Percentiles rank a stretch among this genome's conserved stretches.
Evolutionary conservation across 2,113 vertebrate species (phyloP).

Genomic region (Tinamus guttatus): DNA sequence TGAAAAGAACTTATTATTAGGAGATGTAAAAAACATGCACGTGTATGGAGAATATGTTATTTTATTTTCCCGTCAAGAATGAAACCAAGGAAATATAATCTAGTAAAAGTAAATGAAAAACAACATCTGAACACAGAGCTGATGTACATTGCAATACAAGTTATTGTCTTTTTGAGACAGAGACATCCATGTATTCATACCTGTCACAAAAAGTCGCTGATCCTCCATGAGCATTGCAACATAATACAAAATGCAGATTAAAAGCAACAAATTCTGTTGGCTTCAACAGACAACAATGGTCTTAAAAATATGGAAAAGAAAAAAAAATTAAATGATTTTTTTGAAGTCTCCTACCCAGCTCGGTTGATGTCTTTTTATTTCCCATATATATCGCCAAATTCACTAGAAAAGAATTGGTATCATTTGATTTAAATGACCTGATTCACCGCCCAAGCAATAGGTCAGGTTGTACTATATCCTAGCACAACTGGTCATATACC

Average conservation of each 20-base stretch:
- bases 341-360: not conserved
- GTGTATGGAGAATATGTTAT: not conserved
- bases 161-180: not conserved
- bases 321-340: not conserved
- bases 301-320: not conserved
- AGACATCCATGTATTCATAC: not conserved
- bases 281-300: not conserved
- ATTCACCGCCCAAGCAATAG: not conserved
- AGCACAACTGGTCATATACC: too few relatives aligned
- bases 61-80: not conserved
- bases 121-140: not conserved
- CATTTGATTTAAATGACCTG: not conserved
- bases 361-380: not conserved
- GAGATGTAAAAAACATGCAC: not conserved
- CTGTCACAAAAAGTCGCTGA: not conserved
- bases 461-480: not conserved
- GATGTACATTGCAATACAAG: not conserved
- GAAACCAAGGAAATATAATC: not conserved
- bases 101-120: not conserved
- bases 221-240: not conserved
- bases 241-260: not conserved
- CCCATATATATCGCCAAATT: not conserved
- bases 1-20: not conserved
- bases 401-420: not conserved
- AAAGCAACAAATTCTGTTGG: not conserved